phyloP scores from a whole-genome alignment of 2,888 invertebrate genomes.

The Polia nebulosa region DNA sequence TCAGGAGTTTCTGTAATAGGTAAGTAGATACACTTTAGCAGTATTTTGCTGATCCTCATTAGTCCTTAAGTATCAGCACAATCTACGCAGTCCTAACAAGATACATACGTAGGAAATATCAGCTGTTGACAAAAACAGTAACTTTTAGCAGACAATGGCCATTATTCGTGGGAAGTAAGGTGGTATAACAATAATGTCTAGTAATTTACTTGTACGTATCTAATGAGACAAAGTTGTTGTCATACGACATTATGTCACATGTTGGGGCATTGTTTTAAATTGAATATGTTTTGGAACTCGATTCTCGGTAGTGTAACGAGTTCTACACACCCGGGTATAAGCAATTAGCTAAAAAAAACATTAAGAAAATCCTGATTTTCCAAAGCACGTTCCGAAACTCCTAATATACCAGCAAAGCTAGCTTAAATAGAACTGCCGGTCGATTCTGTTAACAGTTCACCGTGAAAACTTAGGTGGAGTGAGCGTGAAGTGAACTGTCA shows the following conservation, averaged over 20 bases:
- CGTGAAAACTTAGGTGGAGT: too few relatives aligned
- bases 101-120: constrained; percentile 26
- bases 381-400: too few relatives aligned
- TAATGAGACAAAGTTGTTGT: constrained; percentile 37
- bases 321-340: too few relatives aligned
- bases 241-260: constrained; percentile 27
- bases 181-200: constrained; percentile 52
- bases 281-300: neutral
- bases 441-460: too few relatives aligned
- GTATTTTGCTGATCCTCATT: neutral
- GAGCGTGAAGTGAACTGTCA: too few relatives aligned
- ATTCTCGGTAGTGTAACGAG: too few relatives aligned
- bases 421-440: neutral
- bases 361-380: neutral
- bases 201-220: constrained; percentile 30
- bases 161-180: constrained; percentile 62
- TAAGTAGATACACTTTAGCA: neutral
- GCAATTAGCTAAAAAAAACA: neutral
- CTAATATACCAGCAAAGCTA: neutral
- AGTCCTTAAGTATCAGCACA: constrained; percentile 1
- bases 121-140: constrained; percentile 35
- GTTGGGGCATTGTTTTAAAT: constrained; percentile 19
- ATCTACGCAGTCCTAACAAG: constrained; percentile 14
- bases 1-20: neutral
- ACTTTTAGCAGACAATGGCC: constrained; percentile 46